Evolutionary conservation across 2,888 invertebrate species (phyloP), one percentile per base, ranked within the genome.

Genomic region (Stomorhina lunata): DNA sequence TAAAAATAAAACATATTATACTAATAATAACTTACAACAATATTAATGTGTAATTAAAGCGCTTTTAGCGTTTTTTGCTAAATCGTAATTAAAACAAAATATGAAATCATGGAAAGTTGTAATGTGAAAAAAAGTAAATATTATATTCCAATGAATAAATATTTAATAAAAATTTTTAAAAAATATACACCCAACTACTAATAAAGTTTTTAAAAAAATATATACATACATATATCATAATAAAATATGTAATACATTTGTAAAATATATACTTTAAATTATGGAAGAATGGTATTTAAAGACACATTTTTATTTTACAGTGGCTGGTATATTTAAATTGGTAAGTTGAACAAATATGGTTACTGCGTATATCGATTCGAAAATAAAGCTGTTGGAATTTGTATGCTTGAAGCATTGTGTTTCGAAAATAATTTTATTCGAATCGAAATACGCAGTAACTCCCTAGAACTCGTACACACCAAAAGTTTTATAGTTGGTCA

Each of bases 1-100:
- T 72, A 84, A 45, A 79, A 80, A 69, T 78, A 84, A 76, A 80
- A 80, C 84, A 85, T 84, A 73, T 79, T 84, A 86, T n/a, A n/a
- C n/a, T n/a, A n/a, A n/a, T n/a, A 87, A 27, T 25, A 40, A 53
- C 15, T 29, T 15, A 27, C 29, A 53, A 27, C 9, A 53, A 53
- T 29, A 53, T 29, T 22, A 59, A 59, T 59, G 59, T 59, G 29
- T 59, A 59, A 22, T 59, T 22, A 15, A 40, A 63, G 43, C 61
- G 48, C 32, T 66, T 66, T 66, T 50, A 66, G 68, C 68, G 53
- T 53, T 69, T 69, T 55, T 55, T 59, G 55, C 68, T 55, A 69
- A 69, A 69, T 55, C 68, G 40, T 69, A 53, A 17, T 37, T 32
- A 0, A 37, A 27, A 37, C 7, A 50, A 34, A 10, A 45, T 17